Conservation (phyloP, 2,113 vertebrate genomes). For the Chloropsis cyanopogon region DNA sequence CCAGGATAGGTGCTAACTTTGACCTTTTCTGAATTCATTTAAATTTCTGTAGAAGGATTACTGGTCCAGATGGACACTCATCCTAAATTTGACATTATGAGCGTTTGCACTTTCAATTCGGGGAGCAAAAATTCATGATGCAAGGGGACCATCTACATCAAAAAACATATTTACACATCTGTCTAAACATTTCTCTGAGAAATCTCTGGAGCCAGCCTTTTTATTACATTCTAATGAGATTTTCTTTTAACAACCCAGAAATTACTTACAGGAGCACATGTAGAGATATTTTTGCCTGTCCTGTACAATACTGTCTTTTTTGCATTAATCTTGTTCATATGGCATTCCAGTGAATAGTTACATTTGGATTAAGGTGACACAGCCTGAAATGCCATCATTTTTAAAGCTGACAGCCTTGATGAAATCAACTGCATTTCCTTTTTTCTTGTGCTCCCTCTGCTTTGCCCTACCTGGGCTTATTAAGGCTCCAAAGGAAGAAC, state of each 20-base stretch:
- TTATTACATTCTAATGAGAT: constrained; percentile 31
- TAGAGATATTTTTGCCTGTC: background rate
- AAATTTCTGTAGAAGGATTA: background rate
- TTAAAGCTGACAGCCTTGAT: background rate
- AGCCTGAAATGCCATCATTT: background rate
- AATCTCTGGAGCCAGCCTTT: constrained; percentile 8
- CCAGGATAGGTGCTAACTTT: background rate
- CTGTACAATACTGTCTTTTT: background rate
- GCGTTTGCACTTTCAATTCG: background rate
- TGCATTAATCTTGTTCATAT: background rate
- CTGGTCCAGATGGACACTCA: background rate
- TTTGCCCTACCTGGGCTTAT: background rate
- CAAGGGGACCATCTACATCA: background rate
- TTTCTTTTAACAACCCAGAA: constrained; percentile 3
- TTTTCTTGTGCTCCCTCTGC: background rate
- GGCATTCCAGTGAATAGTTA: background rate
- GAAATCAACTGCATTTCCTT: background rate
- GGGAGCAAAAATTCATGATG: background rate
- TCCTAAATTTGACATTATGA: background rate
- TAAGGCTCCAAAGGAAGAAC: background rate
- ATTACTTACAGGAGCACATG: background rate
- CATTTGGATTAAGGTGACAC: background rate
- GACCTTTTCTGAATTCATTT: constrained; percentile 1
- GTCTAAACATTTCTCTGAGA: constrained; percentile 9
- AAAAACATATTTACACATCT: constrained; percentile 54